Conservation (phyloP, 2,888 invertebrate species). For the Trachelus tabidus region DNA sequence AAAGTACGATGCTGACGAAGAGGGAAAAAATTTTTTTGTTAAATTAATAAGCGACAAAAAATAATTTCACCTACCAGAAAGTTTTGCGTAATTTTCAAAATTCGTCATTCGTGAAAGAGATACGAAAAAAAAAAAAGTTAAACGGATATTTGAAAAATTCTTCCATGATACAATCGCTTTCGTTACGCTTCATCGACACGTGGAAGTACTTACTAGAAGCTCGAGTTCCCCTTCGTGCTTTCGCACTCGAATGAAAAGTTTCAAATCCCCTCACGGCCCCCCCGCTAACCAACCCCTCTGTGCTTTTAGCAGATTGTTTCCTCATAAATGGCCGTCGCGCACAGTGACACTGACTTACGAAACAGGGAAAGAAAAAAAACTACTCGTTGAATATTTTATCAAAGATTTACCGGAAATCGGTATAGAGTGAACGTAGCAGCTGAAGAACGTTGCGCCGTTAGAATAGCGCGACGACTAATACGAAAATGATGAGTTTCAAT, state of each 20-base stretch:
- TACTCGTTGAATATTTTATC: background rate
- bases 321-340: background rate
- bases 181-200: background rate
- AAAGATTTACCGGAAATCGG: background rate
- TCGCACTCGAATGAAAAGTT: background rate
- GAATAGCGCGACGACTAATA: background rate
- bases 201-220: background rate
- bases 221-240: background rate
- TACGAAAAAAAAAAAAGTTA: background rate
- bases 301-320: background rate
- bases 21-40: background rate
- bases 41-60: too few species aligned
- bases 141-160: background rate
- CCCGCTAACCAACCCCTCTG: background rate
- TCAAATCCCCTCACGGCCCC: background rate
- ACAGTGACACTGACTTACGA: background rate
- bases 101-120: background rate
- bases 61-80: background rate
- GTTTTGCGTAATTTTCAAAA: background rate
- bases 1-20: background rate
- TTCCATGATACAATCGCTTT: background rate
- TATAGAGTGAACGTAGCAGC: background rate
- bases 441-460: background rate
- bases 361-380: background rate
- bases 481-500: background rate